Evolutionary conservation across 2,113 vertebrate genomes (phyloP), one percentile per base, ranked within the genome.

Genomic region (Chascanopsetta lugubris): DNA sequence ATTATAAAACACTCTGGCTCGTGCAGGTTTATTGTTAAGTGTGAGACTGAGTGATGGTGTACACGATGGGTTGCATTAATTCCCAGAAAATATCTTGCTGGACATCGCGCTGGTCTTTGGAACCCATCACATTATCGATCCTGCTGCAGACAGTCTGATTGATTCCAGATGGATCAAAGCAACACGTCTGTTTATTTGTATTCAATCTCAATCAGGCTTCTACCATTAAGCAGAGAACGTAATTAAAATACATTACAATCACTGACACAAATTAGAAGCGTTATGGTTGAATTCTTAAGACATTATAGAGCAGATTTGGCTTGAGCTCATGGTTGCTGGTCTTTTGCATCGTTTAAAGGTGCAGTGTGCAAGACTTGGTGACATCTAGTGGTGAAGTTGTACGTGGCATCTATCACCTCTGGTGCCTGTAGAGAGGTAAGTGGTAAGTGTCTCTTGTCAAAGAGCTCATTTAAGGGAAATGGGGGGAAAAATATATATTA

Each of bases 71-170:
- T 40, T 18, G 17, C 18, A 21, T 3, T 45, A 20, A 18, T 20
- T 84, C 61, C 56, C 59, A 68, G 75, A 81, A 71, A 65, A 70
- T 10, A 61, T 60, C 57, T 68, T 60, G 57, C 38, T 61, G 54
- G 72, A 79, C 18, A 0, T 63, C 43, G 51, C 60, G 63, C 53
- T 48, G 20, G 8, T 47, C 60, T 69, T 77, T 66, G 2, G 65
- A 68, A 57, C 65, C 47, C 25, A 54, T 61, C 63, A 72, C 75
- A 72, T 53, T 60, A 67, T 54, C 2, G 8, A 47, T 67, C 24
- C 58, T 4, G 17, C 24, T 50, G 72, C 25, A 62, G 43, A 47
- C 1, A 0, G 18, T 2, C 1, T 32, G 53, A 81, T 20, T 29
- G 25, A 27, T 65, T 74, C 53, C 67, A 72, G 57, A 68, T 56